These are phyloP conservation scores for Drosophila guanche DNA, from an alignment of 1,140 invertebrate genomes.

Conservation along the genomic window DNA sequence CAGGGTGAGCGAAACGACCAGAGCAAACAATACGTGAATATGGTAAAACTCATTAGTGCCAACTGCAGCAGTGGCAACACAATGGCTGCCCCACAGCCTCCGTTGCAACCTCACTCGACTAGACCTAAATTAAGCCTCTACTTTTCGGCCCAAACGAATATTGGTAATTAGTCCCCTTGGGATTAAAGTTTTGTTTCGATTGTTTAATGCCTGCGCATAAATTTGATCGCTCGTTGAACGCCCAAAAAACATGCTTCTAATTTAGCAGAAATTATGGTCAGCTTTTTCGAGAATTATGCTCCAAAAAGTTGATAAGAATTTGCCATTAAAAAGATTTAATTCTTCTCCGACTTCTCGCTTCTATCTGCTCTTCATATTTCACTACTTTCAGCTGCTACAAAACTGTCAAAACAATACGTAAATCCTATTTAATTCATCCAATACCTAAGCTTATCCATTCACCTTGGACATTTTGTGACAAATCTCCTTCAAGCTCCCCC, in stretches of 20 bases:
- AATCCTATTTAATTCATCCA: not conserved
- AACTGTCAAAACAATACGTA: too few relatives aligned
- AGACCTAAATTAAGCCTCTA: conserved; percentile 23
- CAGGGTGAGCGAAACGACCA: conserved; percentile 13
- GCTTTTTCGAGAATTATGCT: too few relatives aligned
- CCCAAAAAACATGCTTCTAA: conserved; percentile 11
- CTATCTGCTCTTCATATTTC: too few relatives aligned
- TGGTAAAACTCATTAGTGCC: conserved; percentile 78
- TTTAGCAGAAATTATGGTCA: not conserved
- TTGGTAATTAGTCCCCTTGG: conserved; percentile 47
- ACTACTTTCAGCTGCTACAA: too few relatives aligned
- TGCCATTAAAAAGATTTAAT: too few relatives aligned
- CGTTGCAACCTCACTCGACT: conserved; percentile 16
- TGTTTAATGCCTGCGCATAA: conserved; percentile 14
- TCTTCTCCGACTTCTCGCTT: too few relatives aligned
- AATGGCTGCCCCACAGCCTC: not conserved
- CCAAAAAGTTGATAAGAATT: too few relatives aligned
- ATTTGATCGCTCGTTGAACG: conserved; percentile 14
- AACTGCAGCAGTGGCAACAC: conserved; percentile 45
- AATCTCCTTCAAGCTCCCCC: not conserved
- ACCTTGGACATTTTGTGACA: not conserved
- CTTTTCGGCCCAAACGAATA: conserved; percentile 35
- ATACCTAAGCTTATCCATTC: not conserved
- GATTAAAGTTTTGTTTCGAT: conserved; percentile 15
- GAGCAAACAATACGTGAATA: conserved; percentile 65